Conservation (phyloP, 2,113 vertebrate species). For the Diadophis punctatus region DNA sequence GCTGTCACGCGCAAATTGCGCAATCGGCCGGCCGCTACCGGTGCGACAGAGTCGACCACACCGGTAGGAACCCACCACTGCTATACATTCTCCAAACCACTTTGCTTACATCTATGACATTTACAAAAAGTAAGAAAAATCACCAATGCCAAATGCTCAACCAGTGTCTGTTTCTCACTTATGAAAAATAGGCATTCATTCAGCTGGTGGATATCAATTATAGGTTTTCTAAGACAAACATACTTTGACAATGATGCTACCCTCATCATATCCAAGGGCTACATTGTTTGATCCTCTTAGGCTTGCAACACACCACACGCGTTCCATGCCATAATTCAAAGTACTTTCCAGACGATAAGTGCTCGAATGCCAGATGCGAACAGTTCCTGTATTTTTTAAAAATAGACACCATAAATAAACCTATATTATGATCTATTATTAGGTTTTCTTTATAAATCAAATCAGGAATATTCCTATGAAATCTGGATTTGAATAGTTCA, state of each 20-base stretch:
- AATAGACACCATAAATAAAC: neutral
- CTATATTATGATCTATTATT: neutral
- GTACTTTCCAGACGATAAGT: slow-evolving; percentile 96
- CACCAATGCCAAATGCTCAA: neutral
- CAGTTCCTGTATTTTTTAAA: slow-evolving; percentile 75
- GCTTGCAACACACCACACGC: slow-evolving; percentile 96
- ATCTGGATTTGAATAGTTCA: neutral
- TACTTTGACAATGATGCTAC: slow-evolving; percentile 99
- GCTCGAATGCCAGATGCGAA: slow-evolving; percentile 97
- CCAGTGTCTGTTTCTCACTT: neutral
- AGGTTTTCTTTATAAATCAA: too few relatives aligned
- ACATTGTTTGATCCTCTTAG: slow-evolving; percentile 95
- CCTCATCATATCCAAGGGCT: slow-evolving; percentile 94
- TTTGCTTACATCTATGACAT: neutral
- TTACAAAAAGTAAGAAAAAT: neutral
- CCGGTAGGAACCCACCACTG: too few relatives aligned
- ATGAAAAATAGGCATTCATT: neutral
- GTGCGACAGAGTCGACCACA: too few relatives aligned
- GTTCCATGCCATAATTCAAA: slow-evolving; percentile 96
- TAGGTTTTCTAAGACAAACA: neutral
- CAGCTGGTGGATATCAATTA: neutral
- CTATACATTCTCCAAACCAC: too few relatives aligned
- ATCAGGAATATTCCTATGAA: neutral
- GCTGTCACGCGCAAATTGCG: too few relatives aligned
- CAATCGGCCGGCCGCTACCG: too few relatives aligned